These are phyloP conservation scores for Archilochus colubris DNA, from an alignment of 2,113 vertebrate genomes.

Conservation along the genomic window DNA sequence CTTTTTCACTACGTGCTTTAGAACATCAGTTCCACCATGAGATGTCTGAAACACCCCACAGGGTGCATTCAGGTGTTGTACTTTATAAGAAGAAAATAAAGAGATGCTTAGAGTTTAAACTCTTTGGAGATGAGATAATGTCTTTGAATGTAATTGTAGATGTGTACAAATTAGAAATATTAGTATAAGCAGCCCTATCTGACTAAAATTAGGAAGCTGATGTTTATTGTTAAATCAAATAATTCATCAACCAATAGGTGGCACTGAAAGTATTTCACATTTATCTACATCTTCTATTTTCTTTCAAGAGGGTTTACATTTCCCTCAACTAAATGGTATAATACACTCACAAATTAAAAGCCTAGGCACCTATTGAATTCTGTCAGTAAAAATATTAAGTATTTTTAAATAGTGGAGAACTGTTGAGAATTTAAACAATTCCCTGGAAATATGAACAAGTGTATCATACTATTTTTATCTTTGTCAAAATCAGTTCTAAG, in stretches of 20 bases:
- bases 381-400: conserved; percentile 23
- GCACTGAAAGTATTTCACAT: conserved; percentile 65
- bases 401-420: background rate
- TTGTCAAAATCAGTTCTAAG: background rate
- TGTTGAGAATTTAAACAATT: conserved; percentile 8
- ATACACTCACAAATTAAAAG: conserved; percentile 33
- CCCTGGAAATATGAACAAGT: background rate
- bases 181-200: background rate
- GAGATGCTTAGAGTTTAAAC: background rate
- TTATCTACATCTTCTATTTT: background rate
- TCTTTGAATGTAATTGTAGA: background rate
- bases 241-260: conserved; percentile 65
- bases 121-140: background rate
- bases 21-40: background rate
- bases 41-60: background rate
- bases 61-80: background rate
- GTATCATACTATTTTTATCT: background rate
- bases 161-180: background rate
- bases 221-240: background rate
- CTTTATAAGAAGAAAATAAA: background rate
- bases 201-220: background rate
- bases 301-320: background rate
- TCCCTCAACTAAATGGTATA: background rate
- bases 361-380: background rate
- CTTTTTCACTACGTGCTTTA: background rate